Base-by-base conservation (phyloP, 2,113 vertebrate genomes). In the Corapipo altera region DNA sequence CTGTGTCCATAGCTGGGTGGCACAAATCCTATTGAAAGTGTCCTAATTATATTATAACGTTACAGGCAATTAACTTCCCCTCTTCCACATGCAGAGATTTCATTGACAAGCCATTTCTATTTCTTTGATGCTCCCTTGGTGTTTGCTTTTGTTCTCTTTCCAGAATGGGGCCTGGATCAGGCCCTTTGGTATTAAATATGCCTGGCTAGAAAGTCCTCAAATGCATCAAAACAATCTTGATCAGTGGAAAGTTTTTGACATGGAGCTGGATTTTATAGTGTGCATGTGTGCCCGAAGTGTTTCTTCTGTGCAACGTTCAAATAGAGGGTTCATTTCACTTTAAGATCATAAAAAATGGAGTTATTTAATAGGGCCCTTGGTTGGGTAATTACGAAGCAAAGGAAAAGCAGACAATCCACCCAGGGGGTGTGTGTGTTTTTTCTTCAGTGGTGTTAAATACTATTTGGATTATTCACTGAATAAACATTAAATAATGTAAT, bases 401-500 rank as follows among this genome's bases (percentile, higher is more conserved):
- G 93, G 89, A 94, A 95, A 97, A 95, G 94, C 94, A 95, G 96
- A 95, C 92, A 96, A 96, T 94, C 94, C 10, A 20, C 94, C 95
- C 58, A 87, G 91, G 66, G 88, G 77, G 89, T 73, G 74, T 35
- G 28, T 88, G 79, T 87, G 95, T 79, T 91, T 94, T 97, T 97
- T 96, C 93, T 96, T 93, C 91, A 88, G 96, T 94, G 85, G 96
- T 98, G 96, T 97, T 97, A 97, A 98, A 98, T 94, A 96, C 97
- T 96, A 97, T 96, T 97, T 98, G 97, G 97, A 97, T 97, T 96
- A 97, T 97, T 98, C 97, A 97, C 96, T 97, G 96, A 97, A 96
- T 97, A 98, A 98, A 98, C 97, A 98, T 98, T 98, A 97, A 98
- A 97, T 98, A 98, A 98, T 97, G 97, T 98, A 97, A 98, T 98